Evolutionary conservation across 2,797 vertebrate genomes (phyloP).

Genomic region (Anguilla megastoma): DNA sequence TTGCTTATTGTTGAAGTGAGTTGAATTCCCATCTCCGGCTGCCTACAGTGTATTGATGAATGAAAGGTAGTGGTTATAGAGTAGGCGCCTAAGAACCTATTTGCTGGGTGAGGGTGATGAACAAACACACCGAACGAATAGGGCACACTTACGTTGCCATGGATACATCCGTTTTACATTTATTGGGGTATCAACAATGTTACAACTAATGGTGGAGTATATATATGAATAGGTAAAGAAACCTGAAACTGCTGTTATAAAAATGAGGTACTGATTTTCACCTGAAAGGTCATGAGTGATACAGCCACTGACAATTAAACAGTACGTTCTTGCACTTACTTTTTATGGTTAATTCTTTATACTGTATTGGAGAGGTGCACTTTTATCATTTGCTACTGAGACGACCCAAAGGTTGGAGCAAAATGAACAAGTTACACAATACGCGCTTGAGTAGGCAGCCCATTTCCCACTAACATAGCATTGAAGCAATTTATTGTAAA

Average conservation of each 20-base stretch:
- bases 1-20: background rate
- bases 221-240: background rate
- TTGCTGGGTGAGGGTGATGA: background rate
- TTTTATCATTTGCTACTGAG: background rate
- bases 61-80: background rate
- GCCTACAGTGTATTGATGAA: background rate
- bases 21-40: background rate
- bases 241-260: background rate
- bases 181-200: background rate
- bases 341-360: background rate
- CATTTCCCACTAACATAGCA: background rate
- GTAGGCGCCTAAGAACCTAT: background rate
- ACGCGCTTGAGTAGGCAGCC: background rate
- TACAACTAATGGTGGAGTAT: background rate
- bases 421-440: background rate
- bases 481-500: background rate
- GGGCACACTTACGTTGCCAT: background rate
- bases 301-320: background rate
- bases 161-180: background rate
- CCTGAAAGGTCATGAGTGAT: background rate
- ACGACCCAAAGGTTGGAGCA: background rate
- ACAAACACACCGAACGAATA: background rate
- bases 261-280: background rate
- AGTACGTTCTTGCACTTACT: background rate
- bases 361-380: background rate